Conservation (phyloP, 2,888 invertebrate genomes). For the Agriotes lineatus region DNA sequence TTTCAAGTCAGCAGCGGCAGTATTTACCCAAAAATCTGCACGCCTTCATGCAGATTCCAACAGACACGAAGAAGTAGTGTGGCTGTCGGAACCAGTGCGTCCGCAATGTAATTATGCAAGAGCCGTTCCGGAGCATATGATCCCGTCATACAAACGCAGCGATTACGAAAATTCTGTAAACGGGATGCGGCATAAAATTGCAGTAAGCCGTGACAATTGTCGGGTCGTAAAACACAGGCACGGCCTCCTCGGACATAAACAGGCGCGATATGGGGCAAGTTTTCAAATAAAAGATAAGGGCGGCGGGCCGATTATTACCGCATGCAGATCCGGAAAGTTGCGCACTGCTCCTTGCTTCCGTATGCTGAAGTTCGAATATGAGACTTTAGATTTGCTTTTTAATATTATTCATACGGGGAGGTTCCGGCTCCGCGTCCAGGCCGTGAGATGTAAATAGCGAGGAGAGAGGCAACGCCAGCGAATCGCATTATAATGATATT, state of each 20-base stretch:
- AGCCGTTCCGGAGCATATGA: not conserved
- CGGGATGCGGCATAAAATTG: slow-evolving; percentile 33
- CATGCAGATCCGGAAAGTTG: slow-evolving; percentile 35
- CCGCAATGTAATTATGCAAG: not conserved
- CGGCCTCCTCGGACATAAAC: slow-evolving; percentile 56
- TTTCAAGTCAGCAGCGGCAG: no score
- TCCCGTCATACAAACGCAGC: slow-evolving; percentile 1
- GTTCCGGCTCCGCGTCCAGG: slow-evolving; percentile 14
- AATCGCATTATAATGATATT: slow-evolving; percentile 25
- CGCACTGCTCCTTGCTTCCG: slow-evolving; percentile 14
- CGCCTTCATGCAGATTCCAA: no score
- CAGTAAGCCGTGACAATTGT: slow-evolving; percentile 51
- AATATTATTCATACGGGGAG: slow-evolving; percentile 31
- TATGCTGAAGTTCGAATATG: slow-evolving; percentile 20
- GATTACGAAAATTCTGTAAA: slow-evolving; percentile 22
- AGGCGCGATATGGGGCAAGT: slow-evolving; percentile 58
- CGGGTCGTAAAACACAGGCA: slow-evolving; percentile 57
- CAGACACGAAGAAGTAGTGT: no score
- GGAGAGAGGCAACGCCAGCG: not conserved
- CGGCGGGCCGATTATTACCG: slow-evolving; percentile 9
- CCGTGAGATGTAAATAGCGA: slow-evolving; percentile 9
- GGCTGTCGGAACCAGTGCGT: not conserved
- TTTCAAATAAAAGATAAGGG: slow-evolving; percentile 59
- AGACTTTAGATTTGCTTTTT: slow-evolving; percentile 34
- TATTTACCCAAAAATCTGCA: no score